Evolutionary conservation across 2,113 vertebrate genomes (phyloP).

Genomic region (Dissostichus mawsoni): DNA sequence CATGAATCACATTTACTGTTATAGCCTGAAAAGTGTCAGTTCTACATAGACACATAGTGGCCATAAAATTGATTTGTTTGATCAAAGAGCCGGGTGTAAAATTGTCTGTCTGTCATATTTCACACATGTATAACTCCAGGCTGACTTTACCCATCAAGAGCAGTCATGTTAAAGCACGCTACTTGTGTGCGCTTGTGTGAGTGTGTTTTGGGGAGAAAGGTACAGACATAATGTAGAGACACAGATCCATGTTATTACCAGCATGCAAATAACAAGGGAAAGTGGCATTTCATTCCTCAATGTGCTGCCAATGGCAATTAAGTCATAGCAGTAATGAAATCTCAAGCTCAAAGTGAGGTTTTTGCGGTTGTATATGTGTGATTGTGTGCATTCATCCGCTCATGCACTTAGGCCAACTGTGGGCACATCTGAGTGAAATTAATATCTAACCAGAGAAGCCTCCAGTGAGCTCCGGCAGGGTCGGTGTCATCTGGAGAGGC

Average conservation of each 20-base stretch:
- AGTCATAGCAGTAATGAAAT: slow-evolving; percentile 70
- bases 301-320: slow-evolving; percentile 54
- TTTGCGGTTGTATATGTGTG: slow-evolving; percentile 15
- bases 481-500: slow-evolving; percentile 44
- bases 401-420: slow-evolving; percentile 41
- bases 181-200: background rate
- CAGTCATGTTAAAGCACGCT: background rate
- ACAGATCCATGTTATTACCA: slow-evolving; percentile 24
- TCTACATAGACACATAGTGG: background rate
- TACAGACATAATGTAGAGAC: slow-evolving; percentile 6
- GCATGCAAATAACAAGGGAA: slow-evolving; percentile 54
- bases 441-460: slow-evolving; percentile 60
- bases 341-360: slow-evolving; percentile 41
- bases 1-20: slow-evolving; percentile 44
- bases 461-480: slow-evolving; percentile 40
- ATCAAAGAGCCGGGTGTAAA: slow-evolving; percentile 45
- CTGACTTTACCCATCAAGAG: slow-evolving; percentile 27
- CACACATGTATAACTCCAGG: slow-evolving; percentile 39
- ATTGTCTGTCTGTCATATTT: slow-evolving; percentile 49
- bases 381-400: slow-evolving; percentile 59
- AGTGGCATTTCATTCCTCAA: slow-evolving; percentile 65
- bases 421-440: slow-evolving; percentile 67
- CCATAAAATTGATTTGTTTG: slow-evolving; percentile 48
- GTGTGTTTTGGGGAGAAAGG: background rate
- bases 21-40: slow-evolving; percentile 12